These are phyloP conservation scores for Dynastes grantii DNA, from an alignment of 2,888 invertebrate species.

Conservation along the genomic window DNA sequence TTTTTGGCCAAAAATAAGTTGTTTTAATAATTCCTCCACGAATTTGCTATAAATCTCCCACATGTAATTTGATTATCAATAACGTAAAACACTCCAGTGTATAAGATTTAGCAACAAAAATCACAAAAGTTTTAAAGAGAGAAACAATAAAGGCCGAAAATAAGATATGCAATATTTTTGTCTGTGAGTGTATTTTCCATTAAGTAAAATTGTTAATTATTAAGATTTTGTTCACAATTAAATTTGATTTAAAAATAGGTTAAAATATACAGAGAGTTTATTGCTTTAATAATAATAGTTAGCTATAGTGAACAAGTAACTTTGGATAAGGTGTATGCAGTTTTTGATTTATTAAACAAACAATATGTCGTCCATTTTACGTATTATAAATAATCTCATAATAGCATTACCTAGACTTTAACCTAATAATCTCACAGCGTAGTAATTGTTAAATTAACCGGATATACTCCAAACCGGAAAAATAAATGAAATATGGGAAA, in stretches of 20 bases:
- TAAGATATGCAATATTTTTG: no score
- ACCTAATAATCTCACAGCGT: constrained; percentile 28
- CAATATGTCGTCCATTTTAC: neutral
- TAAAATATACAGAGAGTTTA: neutral
- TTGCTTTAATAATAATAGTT: neutral
- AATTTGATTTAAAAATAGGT: neutral
- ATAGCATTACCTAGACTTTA: neutral
- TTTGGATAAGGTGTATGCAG: no score
- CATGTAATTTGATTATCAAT: no score
- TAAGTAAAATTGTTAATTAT: neutral
- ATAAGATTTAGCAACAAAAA: no score
- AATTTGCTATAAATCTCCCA: no score
- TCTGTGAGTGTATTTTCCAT: neutral
- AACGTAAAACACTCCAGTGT: no score
- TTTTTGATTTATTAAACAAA: neutral
- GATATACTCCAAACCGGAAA: neutral
- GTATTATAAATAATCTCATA: neutral
- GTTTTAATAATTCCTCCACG: no score
- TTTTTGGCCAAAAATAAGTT: no score
- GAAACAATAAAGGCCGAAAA: no score
- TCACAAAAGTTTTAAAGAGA: no score
- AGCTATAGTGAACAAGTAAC: neutral
- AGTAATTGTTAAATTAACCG: neutral
- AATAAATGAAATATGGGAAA: neutral
- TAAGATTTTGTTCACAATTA: neutral